These are phyloP conservation scores for Calliopum simillimum DNA, from an alignment of 2,888 invertebrate species.

Conservation along the genomic window DNA sequence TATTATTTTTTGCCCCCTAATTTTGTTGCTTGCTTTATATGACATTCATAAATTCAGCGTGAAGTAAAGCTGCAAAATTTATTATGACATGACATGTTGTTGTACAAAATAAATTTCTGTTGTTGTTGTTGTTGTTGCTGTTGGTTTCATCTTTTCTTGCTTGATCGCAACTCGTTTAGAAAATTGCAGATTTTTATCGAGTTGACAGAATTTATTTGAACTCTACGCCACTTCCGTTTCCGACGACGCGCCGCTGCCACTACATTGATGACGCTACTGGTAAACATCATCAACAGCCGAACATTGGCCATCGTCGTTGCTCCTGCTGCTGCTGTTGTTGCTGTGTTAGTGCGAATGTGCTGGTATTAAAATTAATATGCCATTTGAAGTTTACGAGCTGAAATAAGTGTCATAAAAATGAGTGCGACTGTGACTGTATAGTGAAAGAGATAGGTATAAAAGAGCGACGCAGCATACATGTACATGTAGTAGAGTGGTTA, in stretches of 20 bases:
- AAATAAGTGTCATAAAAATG: conserved; percentile 24
- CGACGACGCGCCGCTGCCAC: too few relatives aligned
- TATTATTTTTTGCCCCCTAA: neutral
- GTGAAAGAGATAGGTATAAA: neutral
- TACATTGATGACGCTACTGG: too few relatives aligned
- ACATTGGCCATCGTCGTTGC: neutral
- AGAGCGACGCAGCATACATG: too few relatives aligned
- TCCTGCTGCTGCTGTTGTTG: neutral
- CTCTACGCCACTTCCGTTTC: conserved; percentile 4
- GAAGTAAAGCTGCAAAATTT: conserved; percentile 28
- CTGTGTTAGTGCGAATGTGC: conserved; percentile 3
- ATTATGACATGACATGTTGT: conserved; percentile 29
- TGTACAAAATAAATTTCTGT: conserved; percentile 11
- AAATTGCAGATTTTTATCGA: conserved; percentile 41
- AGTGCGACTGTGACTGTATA: neutral
- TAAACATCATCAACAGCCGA: too few relatives aligned
- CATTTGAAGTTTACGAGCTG: conserved; percentile 31
- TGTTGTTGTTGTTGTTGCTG: conserved; percentile 29
- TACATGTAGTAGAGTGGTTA: too few relatives aligned
- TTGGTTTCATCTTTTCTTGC: conserved; percentile 22
- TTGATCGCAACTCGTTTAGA: conserved; percentile 38
- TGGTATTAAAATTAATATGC: conserved; percentile 31
- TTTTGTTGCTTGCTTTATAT: conserved; percentile 22
- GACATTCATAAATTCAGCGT: conserved; percentile 34
- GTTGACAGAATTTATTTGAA: conserved; percentile 25